phyloP scores from a whole-genome alignment of 2,113 vertebrate species.

The Climacteris rufus region DNA sequence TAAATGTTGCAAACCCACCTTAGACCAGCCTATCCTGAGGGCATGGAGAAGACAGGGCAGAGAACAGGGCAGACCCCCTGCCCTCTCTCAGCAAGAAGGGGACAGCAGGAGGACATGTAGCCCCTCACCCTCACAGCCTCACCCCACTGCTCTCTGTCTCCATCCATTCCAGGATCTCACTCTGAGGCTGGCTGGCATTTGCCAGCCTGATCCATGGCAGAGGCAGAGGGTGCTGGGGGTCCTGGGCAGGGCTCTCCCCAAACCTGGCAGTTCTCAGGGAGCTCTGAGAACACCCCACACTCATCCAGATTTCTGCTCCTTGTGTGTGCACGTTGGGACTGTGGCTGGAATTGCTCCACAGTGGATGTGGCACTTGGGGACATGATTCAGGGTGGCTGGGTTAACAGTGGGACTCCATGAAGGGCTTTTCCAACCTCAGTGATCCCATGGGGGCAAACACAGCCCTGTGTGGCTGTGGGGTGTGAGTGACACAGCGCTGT shows the following conservation, averaged over 20 bases:
- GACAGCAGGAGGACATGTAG: background rate
- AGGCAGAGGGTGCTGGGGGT: no score
- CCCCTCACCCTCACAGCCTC: background rate
- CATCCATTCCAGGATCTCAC: background rate
- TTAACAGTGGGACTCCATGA: accelerated
- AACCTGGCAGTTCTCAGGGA: background rate
- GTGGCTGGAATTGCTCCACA: background rate
- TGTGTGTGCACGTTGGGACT: background rate
- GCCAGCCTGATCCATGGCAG: background rate
- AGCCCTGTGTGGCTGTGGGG: background rate
- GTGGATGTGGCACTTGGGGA: background rate
- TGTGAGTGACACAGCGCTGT: background rate
- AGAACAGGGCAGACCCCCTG: background rate
- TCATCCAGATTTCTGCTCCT: background rate
- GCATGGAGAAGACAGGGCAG: background rate
- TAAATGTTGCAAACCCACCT: background rate
- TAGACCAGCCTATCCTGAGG: background rate
- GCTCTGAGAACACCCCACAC: background rate
- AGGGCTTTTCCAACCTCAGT: background rate
- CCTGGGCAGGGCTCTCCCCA: background rate
- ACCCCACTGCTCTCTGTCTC: background rate
- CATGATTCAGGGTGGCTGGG: background rate
- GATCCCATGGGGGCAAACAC: background rate
- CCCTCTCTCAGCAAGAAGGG: background rate
- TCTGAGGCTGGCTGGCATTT: background rate